Conservation (phyloP, 2,113 vertebrate species). For the Callithrix jacchus region DNA sequence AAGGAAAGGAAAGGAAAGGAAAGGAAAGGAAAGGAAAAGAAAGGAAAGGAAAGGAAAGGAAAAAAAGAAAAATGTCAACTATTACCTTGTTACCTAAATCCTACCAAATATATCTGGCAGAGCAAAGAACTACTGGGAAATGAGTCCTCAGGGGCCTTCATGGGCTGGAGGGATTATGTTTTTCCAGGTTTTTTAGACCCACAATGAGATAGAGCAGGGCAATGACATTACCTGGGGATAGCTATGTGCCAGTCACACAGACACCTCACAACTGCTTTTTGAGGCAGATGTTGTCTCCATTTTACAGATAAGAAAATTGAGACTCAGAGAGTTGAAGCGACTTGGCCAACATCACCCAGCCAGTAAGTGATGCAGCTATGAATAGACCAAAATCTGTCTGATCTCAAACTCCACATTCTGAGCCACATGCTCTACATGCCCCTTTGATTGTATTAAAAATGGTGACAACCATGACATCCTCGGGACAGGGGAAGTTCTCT, state of each 20-base stretch:
- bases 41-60: no score
- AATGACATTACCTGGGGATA: rapidly evolving
- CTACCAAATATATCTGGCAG: neutral
- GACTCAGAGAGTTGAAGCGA: neutral
- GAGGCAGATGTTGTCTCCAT: no score
- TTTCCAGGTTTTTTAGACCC: neutral
- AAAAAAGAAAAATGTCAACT: neutral
- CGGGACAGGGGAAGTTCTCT: neutral
- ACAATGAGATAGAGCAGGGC: neutral
- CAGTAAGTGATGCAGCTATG: neutral
- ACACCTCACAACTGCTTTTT: neutral
- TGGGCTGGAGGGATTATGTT: neutral
- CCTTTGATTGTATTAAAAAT: neutral
- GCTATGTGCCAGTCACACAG: neutral
- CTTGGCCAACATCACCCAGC: no score
- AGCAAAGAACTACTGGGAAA: neutral
- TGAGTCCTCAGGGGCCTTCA: neutral
- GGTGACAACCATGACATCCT: neutral
- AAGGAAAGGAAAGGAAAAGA: no score
- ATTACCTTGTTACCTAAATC: neutral
- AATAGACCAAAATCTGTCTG: neutral
- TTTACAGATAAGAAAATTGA: neutral
- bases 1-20: no score
- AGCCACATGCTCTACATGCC: no score
- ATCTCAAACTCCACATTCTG: neutral